Base-by-base conservation (phyloP, 2,797 vertebrate species). In the Manis crassicaudata region DNA sequence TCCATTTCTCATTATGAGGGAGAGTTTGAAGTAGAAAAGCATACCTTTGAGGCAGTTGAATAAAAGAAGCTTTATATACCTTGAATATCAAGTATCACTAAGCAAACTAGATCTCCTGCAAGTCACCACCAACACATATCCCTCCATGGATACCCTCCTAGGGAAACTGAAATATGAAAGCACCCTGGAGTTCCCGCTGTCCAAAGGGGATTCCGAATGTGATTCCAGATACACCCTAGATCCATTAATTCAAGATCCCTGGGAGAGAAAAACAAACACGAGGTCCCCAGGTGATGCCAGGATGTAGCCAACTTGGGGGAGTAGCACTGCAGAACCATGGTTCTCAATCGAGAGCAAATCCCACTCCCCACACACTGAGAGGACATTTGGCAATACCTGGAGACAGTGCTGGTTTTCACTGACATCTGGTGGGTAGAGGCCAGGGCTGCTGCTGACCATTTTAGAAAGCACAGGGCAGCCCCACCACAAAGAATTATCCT, bases 281-380 rank as follows among this genome's bases (percentile, higher is more conserved):
- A 54, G 23, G 5, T 68, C 7, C 65, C 63, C 82, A 35, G 14
- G 16, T 37, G 1, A 3, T n/a, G 18, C 11, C 67, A 86, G 11
- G 17, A 32, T 43, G 54, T 11, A 72, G 12, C 0, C n/a, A 85
- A 40, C n/a, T 27, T 8, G 0, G n/a, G 50, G n/a, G 1, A 2
- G 18, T 68, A 68, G 25, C 16, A 8, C 20, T 21, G 1, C 5
- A 86, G 62, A 68, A 12, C 50, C 50, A 1, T 29, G 7, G 12
- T 76, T 92, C 29, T 76, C 81, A 29, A 3, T 46, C 14, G 20
- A 43, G 62, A 21, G 5, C 29, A 2, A 1, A 29, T 27, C 52
- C 2, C 21, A 0, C 8, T 5, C 4, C 11, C 3, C 27, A n/a
- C 43, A n/a, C 14, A 2, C n/a, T 1, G 1, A 65, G 67, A 60